Conservation (phyloP, 2,113 vertebrate species). For the Eleginops maclovinus region DNA sequence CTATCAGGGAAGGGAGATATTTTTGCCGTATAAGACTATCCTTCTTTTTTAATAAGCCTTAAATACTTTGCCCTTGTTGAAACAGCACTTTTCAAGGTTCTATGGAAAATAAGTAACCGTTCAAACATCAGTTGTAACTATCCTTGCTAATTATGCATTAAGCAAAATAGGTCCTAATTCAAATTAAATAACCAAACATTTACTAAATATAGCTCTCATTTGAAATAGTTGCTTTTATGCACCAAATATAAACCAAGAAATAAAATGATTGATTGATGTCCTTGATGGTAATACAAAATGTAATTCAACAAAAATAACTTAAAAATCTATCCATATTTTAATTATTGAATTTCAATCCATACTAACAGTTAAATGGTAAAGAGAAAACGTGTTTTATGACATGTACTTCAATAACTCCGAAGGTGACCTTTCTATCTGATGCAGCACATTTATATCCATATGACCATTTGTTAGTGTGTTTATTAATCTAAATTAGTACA, state of each 20-base stretch:
- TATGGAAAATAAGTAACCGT: neutral
- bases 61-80: neutral
- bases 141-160: conserved; percentile 1
- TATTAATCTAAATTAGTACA: no score
- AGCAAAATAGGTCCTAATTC: neutral
- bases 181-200: neutral
- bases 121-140: neutral
- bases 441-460: no score
- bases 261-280: neutral
- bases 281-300: neutral
- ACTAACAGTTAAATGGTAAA: no score
- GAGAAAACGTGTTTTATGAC: no score
- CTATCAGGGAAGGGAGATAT: neutral
- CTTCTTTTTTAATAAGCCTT: neutral
- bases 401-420: no score
- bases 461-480: no score
- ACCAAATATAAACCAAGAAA: neutral
- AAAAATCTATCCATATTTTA: neutral
- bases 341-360: neutral
- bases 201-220: neutral
- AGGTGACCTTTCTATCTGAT: no score
- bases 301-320: neutral
- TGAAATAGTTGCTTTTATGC: neutral
- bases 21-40: neutral
- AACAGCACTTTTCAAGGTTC: neutral